Percentiles rank a stretch among this genome's conserved stretches.
Conservation (phyloP, 2,797 vertebrate genomes). For the Orientallactaga sibirica region DNA sequence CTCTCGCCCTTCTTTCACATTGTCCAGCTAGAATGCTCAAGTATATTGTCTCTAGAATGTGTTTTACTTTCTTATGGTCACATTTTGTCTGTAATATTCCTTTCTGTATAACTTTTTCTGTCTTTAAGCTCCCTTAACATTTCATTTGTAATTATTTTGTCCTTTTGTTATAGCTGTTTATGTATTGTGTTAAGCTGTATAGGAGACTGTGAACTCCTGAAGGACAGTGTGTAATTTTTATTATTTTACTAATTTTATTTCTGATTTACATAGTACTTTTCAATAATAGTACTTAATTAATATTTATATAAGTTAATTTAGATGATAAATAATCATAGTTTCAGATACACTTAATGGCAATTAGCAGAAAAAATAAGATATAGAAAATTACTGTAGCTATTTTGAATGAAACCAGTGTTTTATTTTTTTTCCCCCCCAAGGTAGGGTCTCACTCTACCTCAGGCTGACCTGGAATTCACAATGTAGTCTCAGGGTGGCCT, state of each 20-base stretch:
- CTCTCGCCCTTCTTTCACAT: not conserved
- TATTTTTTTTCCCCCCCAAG: not conserved
- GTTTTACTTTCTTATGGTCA: not conserved
- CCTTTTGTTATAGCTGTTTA: not conserved
- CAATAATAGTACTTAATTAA: conserved; percentile 20
- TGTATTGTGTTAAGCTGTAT: not conserved
- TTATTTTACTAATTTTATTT: conserved; percentile 43
- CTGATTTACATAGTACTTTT: conserved; percentile 46
- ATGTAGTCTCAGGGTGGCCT: too few relatives aligned
- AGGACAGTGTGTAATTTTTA: conserved; percentile 43
- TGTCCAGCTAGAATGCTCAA: conserved; percentile 2
- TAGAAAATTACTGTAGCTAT: conserved; percentile 31
- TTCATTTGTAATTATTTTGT: conserved; percentile 49
- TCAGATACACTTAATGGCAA: not conserved
- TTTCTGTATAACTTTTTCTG: not conserved
- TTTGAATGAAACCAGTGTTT: conserved; percentile 61
- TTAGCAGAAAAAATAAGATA: not conserved
- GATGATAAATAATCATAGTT: conserved; percentile 25
- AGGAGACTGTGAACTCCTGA: conserved; percentile 2
- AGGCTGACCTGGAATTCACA: too few relatives aligned
- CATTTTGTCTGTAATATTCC: not conserved
- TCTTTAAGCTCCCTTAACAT: not conserved
- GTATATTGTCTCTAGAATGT: not conserved
- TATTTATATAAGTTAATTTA: conserved; percentile 57
- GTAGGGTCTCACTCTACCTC: too few relatives aligned